Base-by-base conservation (phyloP, 2,113 vertebrate genomes). In the Crypturellus undulatus region DNA sequence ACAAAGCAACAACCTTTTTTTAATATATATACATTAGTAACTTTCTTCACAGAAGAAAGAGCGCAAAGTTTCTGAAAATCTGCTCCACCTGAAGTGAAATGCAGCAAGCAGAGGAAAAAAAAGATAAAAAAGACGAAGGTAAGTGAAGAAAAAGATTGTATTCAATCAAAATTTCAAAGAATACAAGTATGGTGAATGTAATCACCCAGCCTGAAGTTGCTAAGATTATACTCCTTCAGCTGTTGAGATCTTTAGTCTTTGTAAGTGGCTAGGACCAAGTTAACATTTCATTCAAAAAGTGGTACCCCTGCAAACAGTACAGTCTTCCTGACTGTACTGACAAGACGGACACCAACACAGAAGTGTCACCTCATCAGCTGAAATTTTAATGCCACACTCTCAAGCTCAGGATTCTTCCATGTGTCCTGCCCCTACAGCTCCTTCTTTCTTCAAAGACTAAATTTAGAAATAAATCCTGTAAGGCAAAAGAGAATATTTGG, bases 91-190 rank as follows among this genome's bases (percentile, higher is more conserved):
- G 47, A 49, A 49, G 47, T 49, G 21, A 47, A 47, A 47, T 19
- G 45, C 19, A 93, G 22, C 24, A 93, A 92, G 45, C 34, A 65
- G 32, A 49, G 21, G 65, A 72, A 82, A 72, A 89, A 30, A 30
- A 58, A 28, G 62, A 72, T 79, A 76, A 90, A 28, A 92, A 72
- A 6, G 14, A 82, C 63, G 22, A 15, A 32, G 83, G 13, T 84
- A 89, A 93, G 71, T 38, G 68, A 85, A 87, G 36, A 65, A 92
- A 85, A 94, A 87, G 51, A 87, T 67, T 73, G 42, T 32, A 81
- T 28, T 42, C 38, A 43, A 84, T n/a, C 92, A 81, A 85, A 91
- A 96, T 87, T 91, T 91, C 79, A 95, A 62, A 19, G 25, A 79
- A 82, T 1, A 0, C 52, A 93, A 88, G 47, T 71, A 81, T 14